Conservation (phyloP, 2,888 invertebrate species). For the Lymantria dispar region DNA sequence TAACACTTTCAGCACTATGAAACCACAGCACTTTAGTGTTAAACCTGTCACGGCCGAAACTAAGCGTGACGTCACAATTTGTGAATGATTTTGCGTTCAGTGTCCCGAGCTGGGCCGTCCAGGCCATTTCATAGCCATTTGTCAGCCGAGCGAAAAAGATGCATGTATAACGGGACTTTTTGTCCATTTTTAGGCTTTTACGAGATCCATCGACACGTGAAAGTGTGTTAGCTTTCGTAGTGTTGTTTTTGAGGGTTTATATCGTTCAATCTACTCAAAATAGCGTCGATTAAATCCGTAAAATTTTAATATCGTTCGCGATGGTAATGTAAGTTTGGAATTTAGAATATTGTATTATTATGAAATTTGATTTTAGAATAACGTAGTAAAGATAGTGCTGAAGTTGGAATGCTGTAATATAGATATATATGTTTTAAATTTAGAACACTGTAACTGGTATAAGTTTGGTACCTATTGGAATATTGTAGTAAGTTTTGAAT, state of each 20-base stretch:
- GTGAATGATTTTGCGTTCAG: constrained; percentile 77
- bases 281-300: background rate
- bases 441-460: too few species aligned
- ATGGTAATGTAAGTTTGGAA: background rate
- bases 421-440: too few species aligned
- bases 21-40: constrained; percentile 15
- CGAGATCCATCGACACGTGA: constrained; percentile 79
- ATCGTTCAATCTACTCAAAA: background rate
- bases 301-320: background rate
- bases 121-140: constrained; percentile 75
- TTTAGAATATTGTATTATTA: background rate
- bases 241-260: background rate
- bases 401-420: too few species aligned
- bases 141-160: constrained; percentile 78
- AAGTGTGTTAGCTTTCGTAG: constrained; percentile 76
- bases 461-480: too few species aligned
- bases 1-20: constrained; percentile 1
- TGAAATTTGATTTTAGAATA: background rate
- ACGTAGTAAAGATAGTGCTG: too few species aligned
- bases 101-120: constrained; percentile 59
- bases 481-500: too few species aligned
- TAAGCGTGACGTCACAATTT: constrained; percentile 73
- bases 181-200: constrained; percentile 76
- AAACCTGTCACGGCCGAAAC: constrained; percentile 37
- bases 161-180: constrained; percentile 62